Conservation (phyloP, 2,113 vertebrate genomes). For the Zeus faber region DNA sequence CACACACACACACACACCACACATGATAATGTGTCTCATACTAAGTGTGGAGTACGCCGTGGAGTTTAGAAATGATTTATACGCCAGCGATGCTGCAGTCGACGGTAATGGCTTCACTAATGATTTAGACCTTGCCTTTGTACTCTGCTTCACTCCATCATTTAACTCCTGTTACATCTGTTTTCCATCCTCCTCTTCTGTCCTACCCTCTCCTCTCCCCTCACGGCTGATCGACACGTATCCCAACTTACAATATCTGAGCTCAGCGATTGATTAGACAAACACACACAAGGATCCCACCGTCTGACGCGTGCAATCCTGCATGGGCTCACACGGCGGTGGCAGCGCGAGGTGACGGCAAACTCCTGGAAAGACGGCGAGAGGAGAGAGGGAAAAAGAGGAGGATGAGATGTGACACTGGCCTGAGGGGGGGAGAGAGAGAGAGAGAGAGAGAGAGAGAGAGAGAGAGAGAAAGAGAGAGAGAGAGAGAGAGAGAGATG, state of each 20-base stretch:
- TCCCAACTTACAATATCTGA: no score
- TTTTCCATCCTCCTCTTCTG: neutral
- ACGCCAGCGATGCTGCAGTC: conserved; percentile 48
- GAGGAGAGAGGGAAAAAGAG: conserved; percentile 2
- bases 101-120: conserved; percentile 55
- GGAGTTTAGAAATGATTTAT: conserved; percentile 58
- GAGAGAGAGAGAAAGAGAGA: conserved; percentile 11
- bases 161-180: conserved; percentile 26
- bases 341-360: neutral
- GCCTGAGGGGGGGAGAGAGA: conserved; percentile 33
- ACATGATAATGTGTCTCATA: conserved; percentile 25
- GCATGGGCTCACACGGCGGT: conserved; percentile 15
- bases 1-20: conserved; percentile 12
- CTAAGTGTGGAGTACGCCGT: conserved; percentile 34
- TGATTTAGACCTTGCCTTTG: conserved; percentile 63
- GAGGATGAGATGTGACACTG: conserved; percentile 53
- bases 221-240: no score
- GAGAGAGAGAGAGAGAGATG: conserved; percentile 30
- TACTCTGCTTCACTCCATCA: conserved; percentile 55
- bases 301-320: no score
- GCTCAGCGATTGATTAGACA: conserved; percentile 1
- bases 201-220: conserved; percentile 4
- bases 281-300: neutral
- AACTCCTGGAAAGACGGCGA: neutral
- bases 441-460: neutral